These are phyloP conservation scores for Marisa cornuarietis DNA, from an alignment of 1,140 invertebrate genomes.

Conservation along the genomic window DNA sequence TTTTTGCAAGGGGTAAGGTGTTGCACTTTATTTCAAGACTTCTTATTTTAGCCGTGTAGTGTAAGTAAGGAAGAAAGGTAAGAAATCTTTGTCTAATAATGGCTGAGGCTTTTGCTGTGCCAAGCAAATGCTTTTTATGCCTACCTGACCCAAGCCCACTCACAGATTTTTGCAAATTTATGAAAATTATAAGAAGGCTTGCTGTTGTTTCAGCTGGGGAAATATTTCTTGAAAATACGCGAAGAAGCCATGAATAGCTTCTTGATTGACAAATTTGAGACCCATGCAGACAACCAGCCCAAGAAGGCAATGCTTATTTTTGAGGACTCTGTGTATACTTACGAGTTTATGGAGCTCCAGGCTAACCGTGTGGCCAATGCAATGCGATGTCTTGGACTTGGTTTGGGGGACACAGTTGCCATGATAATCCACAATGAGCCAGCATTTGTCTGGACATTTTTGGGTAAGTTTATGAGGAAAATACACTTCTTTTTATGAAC, in stretches of 20 bases:
- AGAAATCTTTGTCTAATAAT: too few relatives aligned
- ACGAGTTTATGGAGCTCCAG: slow-evolving; percentile 46
- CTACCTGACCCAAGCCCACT: too few relatives aligned
- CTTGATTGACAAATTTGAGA: slow-evolving; percentile 54
- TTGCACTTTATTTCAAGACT: too few relatives aligned
- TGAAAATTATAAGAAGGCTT: not conserved
- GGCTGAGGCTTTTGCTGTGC: too few relatives aligned
- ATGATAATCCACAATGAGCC: slow-evolving; percentile 54
- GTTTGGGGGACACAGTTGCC: slow-evolving; percentile 46
- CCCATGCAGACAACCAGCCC: slow-evolving; percentile 31
- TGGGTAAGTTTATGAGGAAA: slow-evolving; percentile 43
- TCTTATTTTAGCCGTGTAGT: too few relatives aligned
- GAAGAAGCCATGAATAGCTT: not conserved
- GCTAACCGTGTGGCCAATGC: slow-evolving; percentile 51
- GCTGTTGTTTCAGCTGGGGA: not conserved
- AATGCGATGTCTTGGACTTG: slow-evolving; percentile 33
- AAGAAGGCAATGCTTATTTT: slow-evolving; percentile 49
- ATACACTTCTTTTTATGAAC: not conserved
- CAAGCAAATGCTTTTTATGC: too few relatives aligned
- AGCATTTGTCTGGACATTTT: slow-evolving; percentile 56
- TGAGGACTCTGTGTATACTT: slow-evolving; percentile 47
- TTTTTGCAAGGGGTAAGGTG: too few relatives aligned
- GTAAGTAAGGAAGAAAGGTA: too few relatives aligned
- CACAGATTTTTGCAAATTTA: not conserved
- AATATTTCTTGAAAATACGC: not conserved